These are phyloP conservation scores for Dicyrtomina minuta DNA, from an alignment of 2,888 invertebrate genomes.

Conservation along the genomic window DNA sequence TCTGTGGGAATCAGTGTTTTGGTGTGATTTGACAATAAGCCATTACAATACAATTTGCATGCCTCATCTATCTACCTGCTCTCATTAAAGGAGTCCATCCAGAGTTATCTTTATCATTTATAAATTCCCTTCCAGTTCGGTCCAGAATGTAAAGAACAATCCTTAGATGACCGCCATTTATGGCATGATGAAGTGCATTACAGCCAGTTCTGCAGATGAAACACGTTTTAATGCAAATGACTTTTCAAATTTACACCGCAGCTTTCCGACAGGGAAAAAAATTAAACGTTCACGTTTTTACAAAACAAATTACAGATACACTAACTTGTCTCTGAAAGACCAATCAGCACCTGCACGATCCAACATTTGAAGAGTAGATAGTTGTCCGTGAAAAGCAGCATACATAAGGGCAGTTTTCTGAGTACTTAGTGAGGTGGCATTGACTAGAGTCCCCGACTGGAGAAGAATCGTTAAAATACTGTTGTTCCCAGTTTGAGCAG, in stretches of 20 bases:
- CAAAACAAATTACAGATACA: not conserved
- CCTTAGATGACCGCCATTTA: constrained; percentile 45
- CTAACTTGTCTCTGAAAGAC: constrained; percentile 49
- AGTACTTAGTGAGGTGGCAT: constrained; percentile 42
- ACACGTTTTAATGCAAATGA: not conserved
- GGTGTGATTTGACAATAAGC: not conserved
- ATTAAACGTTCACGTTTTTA: no score
- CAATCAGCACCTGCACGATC: constrained; percentile 50
- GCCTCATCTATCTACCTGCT: constrained; percentile 51
- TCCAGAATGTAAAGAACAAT: constrained; percentile 44
- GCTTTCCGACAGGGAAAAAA: no score
- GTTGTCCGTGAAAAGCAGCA: constrained; percentile 48
- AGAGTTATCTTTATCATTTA: constrained; percentile 45
- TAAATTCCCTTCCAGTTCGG: constrained; percentile 39
- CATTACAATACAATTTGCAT: no score
- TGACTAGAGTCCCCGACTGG: constrained; percentile 48
- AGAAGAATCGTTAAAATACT: constrained; percentile 48
- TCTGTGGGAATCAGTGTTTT: no score
- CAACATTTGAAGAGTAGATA: constrained; percentile 40
- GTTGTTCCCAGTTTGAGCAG: constrained; percentile 48
- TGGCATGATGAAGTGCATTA: constrained; percentile 51
- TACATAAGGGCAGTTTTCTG: constrained; percentile 53
- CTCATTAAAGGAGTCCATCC: constrained; percentile 54
- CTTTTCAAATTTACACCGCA: not conserved
- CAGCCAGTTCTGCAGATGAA: constrained; percentile 46